These are phyloP conservation scores for Larimichthys polyactis DNA, from an alignment of 2,113 vertebrate genomes.

Conservation along the genomic window DNA sequence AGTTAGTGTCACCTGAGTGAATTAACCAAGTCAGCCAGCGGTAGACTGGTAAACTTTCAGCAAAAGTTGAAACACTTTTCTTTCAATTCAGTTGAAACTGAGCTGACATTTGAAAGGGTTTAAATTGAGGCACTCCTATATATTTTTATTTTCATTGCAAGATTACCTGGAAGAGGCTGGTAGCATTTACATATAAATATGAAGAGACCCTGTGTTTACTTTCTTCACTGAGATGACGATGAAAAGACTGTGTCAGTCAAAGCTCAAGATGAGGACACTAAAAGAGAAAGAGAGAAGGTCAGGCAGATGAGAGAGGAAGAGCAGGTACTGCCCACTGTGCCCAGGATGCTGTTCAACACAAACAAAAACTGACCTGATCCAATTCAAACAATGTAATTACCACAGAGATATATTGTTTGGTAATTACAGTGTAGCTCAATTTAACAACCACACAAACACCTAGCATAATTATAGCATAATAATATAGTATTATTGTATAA, in stretches of 20 bases:
- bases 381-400: neutral
- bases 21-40: too few relatives aligned
- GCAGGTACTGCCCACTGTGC: neutral
- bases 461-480: too few relatives aligned
- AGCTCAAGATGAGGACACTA: neutral
- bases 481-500: neutral
- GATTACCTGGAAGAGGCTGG: too few relatives aligned
- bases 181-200: neutral
- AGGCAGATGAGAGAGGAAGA: neutral
- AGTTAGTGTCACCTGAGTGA: too few relatives aligned
- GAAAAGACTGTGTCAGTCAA: neutral
- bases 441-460: neutral
- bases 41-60: too few relatives aligned
- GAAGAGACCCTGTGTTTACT: neutral
- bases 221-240: neutral
- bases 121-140: too few relatives aligned
- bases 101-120: too few relatives aligned
- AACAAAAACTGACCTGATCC: neutral
- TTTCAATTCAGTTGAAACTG: too few relatives aligned
- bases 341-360: neutral
- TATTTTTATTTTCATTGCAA: too few relatives aligned
- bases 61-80: too few relatives aligned
- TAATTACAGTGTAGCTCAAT: neutral
- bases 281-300: neutral
- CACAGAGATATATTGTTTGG: neutral